Percentiles rank a stretch among this genome's conserved stretches.
phyloP scores from a whole-genome alignment of 2,797 vertebrate genomes.

The Margarornis squamiger region DNA sequence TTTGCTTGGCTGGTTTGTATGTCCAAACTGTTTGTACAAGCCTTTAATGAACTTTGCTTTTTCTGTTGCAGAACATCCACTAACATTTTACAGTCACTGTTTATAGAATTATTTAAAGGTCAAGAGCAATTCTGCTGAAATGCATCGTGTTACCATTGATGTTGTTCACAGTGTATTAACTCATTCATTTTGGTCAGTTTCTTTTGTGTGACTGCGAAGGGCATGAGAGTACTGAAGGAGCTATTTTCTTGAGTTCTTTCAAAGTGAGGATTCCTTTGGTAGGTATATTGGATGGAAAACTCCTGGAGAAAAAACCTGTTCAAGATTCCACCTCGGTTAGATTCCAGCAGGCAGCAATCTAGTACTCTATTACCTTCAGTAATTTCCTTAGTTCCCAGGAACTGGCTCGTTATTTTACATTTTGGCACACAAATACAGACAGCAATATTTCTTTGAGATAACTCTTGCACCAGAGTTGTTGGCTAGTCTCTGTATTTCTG shows the following conservation, averaged over 20 bases:
- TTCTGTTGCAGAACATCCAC: not conserved
- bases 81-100: not conserved
- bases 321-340: not conserved
- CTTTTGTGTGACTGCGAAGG: not conserved
- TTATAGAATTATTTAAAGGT: constrained; percentile 13
- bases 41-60: not conserved
- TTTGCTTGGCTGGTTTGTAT: not conserved
- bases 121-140: constrained; percentile 6
- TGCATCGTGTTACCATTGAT: not conserved
- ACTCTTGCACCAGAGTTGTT: not conserved
- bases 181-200: not conserved
- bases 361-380: not conserved
- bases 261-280: not conserved
- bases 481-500: not conserved
- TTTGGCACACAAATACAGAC: not conserved
- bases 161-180: not conserved
- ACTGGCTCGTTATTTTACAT: not conserved
- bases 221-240: not conserved
- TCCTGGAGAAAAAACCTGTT: not conserved
- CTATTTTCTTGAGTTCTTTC: not conserved
- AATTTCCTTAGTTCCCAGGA: constrained; percentile 5
- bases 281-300: not conserved
- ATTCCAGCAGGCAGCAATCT: not conserved
- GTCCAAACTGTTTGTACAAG: not conserved
- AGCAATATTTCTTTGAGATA: constrained; percentile 10